These are phyloP conservation scores for Rhea americana DNA, from an alignment of 2,113 vertebrate genomes.

Conservation along the genomic window DNA sequence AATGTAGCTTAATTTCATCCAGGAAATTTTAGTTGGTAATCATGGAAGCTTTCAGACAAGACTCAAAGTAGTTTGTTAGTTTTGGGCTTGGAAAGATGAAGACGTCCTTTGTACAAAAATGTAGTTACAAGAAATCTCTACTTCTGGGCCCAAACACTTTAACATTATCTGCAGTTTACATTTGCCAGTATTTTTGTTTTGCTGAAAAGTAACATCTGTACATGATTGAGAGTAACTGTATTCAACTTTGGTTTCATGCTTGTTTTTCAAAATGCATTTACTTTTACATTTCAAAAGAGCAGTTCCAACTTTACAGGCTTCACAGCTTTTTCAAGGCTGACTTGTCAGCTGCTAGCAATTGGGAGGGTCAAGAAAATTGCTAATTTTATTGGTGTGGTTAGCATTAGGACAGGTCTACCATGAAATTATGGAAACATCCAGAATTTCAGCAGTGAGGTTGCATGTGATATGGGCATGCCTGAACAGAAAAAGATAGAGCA, in stretches of 20 bases:
- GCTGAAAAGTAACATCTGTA: constrained; percentile 39
- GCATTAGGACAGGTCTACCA: not conserved
- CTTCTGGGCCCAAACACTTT: not conserved
- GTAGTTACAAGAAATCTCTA: not conserved
- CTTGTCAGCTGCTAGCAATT: not conserved
- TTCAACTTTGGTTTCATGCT: not conserved
- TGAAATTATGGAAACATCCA: not conserved
- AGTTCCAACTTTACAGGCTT: not conserved
- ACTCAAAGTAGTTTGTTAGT: not conserved
- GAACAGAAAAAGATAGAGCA: not conserved
- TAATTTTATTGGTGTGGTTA: not conserved
- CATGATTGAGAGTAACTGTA: not conserved
- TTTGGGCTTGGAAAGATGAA: not conserved
- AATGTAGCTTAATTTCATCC: not conserved
- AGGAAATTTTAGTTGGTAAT: not conserved
- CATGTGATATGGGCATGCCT: not conserved
- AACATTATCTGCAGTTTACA: not conserved
- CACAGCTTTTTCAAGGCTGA: not conserved
- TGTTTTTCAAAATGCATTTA: constrained; percentile 10
- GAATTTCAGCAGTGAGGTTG: not conserved
- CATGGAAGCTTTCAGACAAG: not conserved
- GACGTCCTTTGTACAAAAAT: not conserved
- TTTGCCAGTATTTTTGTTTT: not conserved
- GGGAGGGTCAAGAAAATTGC: not conserved
- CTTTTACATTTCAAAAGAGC: not conserved